Evolutionary conservation across 2,113 vertebrate species (phyloP).

Genomic region (Stegostoma tigrinum): DNA sequence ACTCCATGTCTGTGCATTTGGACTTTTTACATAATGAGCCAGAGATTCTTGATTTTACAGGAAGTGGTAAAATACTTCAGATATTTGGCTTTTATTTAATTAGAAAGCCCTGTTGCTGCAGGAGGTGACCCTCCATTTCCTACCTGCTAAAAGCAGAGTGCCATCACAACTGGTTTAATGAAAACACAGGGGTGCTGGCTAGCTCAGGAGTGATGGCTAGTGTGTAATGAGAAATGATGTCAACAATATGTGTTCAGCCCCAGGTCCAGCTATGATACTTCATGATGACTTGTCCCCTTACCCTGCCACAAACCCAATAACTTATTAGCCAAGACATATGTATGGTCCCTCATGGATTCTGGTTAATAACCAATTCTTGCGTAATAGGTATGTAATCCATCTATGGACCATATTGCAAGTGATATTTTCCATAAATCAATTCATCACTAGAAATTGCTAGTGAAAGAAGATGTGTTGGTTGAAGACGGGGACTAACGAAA

Average conservation of each 20-base stretch:
- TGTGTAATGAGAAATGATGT: too few species aligned
- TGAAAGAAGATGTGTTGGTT: too few species aligned
- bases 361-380: too few species aligned
- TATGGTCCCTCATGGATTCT: too few species aligned
- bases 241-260: too few species aligned
- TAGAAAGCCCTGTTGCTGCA: neutral
- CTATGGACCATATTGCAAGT: neutral
- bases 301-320: too few species aligned
- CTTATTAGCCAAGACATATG: too few species aligned
- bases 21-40: neutral
- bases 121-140: neutral
- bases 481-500: too few species aligned
- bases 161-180: neutral
- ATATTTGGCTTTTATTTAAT: neutral
- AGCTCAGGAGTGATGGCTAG: too few species aligned
- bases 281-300: too few species aligned
- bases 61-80: neutral
- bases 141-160: neutral
- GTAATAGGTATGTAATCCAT: neutral
- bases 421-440: neutral
- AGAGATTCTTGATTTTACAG: neutral
- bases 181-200: neutral
- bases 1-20: neutral
- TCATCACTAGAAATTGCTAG: neutral
- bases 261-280: too few species aligned